phyloP scores from a whole-genome alignment of 2,888 invertebrate species.

The Dicyrtomina minuta region DNA sequence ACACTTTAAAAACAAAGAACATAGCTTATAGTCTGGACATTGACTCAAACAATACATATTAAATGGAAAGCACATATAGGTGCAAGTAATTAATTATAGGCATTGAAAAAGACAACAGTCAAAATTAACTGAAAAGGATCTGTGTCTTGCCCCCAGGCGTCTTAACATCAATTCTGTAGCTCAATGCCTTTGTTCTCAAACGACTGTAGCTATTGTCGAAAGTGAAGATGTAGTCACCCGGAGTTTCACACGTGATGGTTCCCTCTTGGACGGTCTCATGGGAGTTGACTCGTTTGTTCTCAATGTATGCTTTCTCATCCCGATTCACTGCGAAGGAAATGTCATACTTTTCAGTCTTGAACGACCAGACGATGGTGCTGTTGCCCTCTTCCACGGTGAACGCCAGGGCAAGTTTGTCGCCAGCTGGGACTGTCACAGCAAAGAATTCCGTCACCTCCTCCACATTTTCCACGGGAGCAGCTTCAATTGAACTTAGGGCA shows the following conservation, averaged over 20 bases:
- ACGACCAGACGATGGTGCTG: slow-evolving; percentile 13
- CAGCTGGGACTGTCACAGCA: slow-evolving; percentile 22
- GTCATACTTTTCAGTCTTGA: slow-evolving; percentile 31
- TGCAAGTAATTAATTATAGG: too few species aligned
- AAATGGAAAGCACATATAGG: too few species aligned
- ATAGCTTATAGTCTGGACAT: too few species aligned
- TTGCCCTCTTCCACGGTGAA: slow-evolving; percentile 15
- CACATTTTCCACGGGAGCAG: neutral
- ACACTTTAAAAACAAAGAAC: too few species aligned
- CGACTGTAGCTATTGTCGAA: slow-evolving; percentile 31
- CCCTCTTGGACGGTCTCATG: slow-evolving; percentile 26
- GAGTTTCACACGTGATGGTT: slow-evolving; percentile 18
- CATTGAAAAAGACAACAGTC: too few species aligned
- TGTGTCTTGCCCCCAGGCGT: slow-evolving; percentile 12
- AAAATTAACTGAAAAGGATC: neutral
- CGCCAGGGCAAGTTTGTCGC: slow-evolving; percentile 12
- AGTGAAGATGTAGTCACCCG: slow-evolving; percentile 31
- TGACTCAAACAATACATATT: too few species aligned
- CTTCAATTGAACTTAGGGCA: too few species aligned
- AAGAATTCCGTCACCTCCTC: slow-evolving; percentile 7
- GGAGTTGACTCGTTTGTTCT: slow-evolving; percentile 24
- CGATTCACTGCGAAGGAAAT: slow-evolving; percentile 24
- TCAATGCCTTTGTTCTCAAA: slow-evolving; percentile 4
- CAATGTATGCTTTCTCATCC: slow-evolving; percentile 27
- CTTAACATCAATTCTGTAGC: slow-evolving; percentile 17